A percentile compares a stretch with the other conserved stretches of the same genome.
These are phyloP conservation scores for Myotis lucifugus DNA, from an alignment of 2,113 vertebrate species.

Conservation along the genomic window DNA sequence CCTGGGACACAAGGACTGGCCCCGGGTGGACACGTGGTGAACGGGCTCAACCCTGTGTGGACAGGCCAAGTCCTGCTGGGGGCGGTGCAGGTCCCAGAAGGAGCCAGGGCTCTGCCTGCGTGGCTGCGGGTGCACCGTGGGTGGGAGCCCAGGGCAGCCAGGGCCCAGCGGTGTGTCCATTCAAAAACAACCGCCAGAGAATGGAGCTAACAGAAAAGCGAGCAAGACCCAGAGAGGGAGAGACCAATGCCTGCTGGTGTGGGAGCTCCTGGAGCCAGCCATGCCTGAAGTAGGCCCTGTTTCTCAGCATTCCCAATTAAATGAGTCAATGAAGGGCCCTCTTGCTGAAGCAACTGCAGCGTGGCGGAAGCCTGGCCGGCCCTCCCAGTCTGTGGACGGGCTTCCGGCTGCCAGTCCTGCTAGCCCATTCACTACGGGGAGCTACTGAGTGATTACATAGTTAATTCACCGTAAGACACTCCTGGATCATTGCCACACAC, in stretches of 20 bases:
- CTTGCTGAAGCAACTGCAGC: not conserved
- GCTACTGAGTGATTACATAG: not conserved
- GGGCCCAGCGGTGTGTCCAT: not conserved
- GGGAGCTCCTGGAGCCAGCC: not conserved
- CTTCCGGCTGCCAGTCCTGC: fast-evolving
- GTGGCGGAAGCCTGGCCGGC: not conserved
- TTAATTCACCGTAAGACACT: not conserved
- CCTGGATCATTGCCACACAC: not conserved
- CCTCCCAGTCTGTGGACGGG: fast-evolving
- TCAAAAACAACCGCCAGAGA: not conserved
- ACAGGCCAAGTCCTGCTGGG: not conserved
- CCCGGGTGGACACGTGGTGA: fast-evolving
- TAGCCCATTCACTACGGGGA: not conserved
- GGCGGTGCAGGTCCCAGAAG: too few relatives aligned
- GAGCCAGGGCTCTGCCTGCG: not conserved
- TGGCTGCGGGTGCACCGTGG: not conserved
- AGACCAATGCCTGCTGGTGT: not conserved
- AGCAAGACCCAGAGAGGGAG: not conserved
- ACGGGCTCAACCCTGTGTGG: fast-evolving
- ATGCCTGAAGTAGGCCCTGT: not conserved
- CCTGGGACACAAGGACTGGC: not conserved
- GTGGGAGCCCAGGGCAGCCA: not conserved
- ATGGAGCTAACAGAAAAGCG: not conserved
- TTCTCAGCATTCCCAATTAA: not conserved
- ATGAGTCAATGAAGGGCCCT: fast-evolving